phyloP scores from a whole-genome alignment of 2,888 invertebrate species.

The Odontomyia ornata region DNA sequence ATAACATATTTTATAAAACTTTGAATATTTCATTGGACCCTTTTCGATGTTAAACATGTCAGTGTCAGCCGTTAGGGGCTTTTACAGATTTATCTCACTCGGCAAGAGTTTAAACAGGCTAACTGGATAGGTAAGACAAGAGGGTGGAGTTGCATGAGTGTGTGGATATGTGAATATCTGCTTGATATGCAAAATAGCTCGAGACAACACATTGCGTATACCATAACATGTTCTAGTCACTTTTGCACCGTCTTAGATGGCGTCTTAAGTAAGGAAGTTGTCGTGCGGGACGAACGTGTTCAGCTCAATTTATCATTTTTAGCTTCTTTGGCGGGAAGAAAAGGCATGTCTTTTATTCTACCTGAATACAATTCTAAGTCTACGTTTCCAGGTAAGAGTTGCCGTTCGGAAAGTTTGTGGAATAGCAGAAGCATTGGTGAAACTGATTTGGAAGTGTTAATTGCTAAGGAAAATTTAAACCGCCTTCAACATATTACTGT shows the following conservation, averaged over 20 bases:
- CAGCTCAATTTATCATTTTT: not conserved
- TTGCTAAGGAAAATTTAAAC: no score
- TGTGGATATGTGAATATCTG: not conserved
- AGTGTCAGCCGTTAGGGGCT: conserved; percentile 38
- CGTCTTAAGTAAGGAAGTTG: no score
- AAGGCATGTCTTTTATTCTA: not conserved
- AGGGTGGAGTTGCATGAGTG: no score
- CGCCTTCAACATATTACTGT: no score
- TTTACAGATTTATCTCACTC: not conserved
- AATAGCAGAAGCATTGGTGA: no score
- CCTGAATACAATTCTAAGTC: no score
- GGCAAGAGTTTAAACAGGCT: not conserved
- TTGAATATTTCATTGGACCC: conserved; percentile 39
- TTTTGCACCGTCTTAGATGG: no score
- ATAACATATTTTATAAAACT: conserved; percentile 32
- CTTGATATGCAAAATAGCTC: not conserved
- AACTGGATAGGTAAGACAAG: no score
- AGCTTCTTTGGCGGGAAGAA: not conserved
- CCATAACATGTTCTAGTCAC: no score
- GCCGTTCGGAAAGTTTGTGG: no score
- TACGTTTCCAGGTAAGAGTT: no score
- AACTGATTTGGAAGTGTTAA: no score
- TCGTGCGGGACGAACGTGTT: not conserved
- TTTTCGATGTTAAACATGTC: conserved; percentile 15
- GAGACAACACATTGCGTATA: not conserved